Conservation (phyloP, 2,113 vertebrate genomes). For the Rhinopomastus cyanomelas region DNA sequence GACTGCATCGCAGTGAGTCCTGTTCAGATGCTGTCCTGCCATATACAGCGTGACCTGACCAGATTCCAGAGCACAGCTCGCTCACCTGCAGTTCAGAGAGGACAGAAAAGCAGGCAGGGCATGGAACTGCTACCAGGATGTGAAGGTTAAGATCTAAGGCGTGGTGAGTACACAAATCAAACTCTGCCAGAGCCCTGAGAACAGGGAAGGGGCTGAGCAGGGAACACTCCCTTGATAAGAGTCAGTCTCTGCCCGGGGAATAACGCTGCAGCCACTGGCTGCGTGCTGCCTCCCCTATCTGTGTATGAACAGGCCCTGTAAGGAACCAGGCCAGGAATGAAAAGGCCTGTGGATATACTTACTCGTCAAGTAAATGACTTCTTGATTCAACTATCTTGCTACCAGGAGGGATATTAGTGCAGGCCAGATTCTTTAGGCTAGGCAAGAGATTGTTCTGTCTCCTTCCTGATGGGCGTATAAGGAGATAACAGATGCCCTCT, state of each 20-base stretch:
- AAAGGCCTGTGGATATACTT: not conserved
- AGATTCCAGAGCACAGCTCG: not conserved
- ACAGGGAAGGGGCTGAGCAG: not conserved
- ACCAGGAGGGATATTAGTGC: not conserved
- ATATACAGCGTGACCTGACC: not conserved
- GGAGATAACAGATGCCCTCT: not conserved
- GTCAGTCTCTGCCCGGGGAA: not conserved
- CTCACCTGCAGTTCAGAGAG: not conserved
- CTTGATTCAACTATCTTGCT: not conserved
- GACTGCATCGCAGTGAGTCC: not conserved
- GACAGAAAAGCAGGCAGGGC: not conserved
- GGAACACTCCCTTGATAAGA: slow-evolving; percentile 11
- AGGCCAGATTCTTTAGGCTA: not conserved
- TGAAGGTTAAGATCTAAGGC: not conserved
- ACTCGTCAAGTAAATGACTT: not conserved
- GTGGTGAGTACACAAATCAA: not conserved
- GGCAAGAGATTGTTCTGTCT: not conserved
- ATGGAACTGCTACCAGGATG: not conserved
- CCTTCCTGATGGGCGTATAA: not conserved
- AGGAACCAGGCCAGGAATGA: not conserved
- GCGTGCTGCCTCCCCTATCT: not conserved
- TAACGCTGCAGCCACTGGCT: not conserved
- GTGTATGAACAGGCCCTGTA: not conserved
- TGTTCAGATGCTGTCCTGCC: not conserved
- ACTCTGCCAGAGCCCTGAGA: not conserved